Conservation (phyloP, 2,113 vertebrate genomes). For the Charadrius vociferus region DNA sequence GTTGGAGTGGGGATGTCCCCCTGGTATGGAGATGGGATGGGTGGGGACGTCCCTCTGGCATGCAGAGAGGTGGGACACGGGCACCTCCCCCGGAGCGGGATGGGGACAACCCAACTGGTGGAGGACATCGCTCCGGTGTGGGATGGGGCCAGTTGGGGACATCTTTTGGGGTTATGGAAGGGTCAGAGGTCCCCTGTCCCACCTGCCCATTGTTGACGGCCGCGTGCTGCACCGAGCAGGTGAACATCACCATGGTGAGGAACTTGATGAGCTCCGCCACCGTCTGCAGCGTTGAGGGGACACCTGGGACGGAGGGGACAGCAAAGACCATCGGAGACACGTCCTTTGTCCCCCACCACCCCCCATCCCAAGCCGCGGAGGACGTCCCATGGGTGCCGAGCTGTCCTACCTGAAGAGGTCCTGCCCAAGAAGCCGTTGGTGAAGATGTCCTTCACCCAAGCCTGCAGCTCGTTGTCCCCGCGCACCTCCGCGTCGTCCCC, state of each 20-base stretch:
- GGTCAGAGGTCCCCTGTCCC: not conserved
- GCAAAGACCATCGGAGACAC: not conserved
- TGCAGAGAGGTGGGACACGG: not conserved
- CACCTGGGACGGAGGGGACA: not conserved
- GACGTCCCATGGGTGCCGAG: not conserved
- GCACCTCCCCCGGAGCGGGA: no score
- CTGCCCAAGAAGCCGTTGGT: conserved; percentile 66
- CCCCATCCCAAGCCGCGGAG: no score
- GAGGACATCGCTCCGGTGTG: no score
- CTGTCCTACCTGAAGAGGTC: not conserved
- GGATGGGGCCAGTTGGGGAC: no score
- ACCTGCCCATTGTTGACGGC: not conserved
- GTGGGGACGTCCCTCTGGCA: not conserved
- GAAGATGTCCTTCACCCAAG: conserved; percentile 68
- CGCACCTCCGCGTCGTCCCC: conserved; percentile 40
- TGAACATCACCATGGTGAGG: not conserved
- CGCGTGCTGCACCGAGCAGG: not conserved
- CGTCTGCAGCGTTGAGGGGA: not conserved
- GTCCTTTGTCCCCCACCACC: not conserved
- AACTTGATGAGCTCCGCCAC: not conserved
- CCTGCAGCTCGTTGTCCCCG: conserved; percentile 73
- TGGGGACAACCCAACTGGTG: no score
- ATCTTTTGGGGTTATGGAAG: not conserved
- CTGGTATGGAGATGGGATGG: not conserved
- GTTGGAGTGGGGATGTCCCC: not conserved